These are phyloP conservation scores for Drosophila conformis DNA, from an alignment of 2,888 invertebrate genomes.

Conservation along the genomic window DNA sequence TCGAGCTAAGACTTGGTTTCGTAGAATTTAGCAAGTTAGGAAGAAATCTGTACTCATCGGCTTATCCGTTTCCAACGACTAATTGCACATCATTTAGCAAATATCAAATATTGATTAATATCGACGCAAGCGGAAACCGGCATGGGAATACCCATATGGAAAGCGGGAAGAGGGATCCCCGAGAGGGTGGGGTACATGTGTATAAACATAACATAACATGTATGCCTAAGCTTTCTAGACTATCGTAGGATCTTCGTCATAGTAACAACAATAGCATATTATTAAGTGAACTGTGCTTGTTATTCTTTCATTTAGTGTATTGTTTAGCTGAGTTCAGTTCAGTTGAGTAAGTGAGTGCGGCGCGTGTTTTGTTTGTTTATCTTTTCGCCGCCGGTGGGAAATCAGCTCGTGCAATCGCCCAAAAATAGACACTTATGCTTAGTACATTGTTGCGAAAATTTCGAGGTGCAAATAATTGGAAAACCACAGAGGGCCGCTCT, in stretches of 20 bases:
- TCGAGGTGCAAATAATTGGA: constrained; percentile 33
- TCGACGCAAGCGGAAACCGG: neutral
- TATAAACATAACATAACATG: neutral
- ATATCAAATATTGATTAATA: constrained; percentile 36
- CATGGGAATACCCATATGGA: constrained; percentile 27
- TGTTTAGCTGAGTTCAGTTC: constrained; percentile 30
- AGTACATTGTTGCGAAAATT: constrained; percentile 21
- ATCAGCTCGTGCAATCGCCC: constrained; percentile 68
- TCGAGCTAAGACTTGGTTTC: constrained; percentile 20
- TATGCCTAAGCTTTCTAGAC: neutral
- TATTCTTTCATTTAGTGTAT: constrained; percentile 3
- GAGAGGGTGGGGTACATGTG: neutral
- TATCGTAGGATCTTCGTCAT: constrained; percentile 56
- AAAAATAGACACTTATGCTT: constrained; percentile 59
- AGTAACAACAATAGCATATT: constrained; percentile 66
- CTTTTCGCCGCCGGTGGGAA: constrained; percentile 4
- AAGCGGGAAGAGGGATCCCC: neutral
- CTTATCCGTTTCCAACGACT: constrained; percentile 30
- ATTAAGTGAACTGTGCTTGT: constrained; percentile 57
- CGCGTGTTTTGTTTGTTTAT: constrained; percentile 43
- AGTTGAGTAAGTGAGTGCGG: constrained; percentile 16
- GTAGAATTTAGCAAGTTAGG: constrained; percentile 11
- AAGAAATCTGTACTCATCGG: constrained; percentile 1
- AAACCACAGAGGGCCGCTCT: constrained; percentile 10
- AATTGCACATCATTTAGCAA: constrained; percentile 58